Evolutionary conservation across 1,140 invertebrate genomes (phyloP).

Genomic region (Tribolium madens): DNA sequence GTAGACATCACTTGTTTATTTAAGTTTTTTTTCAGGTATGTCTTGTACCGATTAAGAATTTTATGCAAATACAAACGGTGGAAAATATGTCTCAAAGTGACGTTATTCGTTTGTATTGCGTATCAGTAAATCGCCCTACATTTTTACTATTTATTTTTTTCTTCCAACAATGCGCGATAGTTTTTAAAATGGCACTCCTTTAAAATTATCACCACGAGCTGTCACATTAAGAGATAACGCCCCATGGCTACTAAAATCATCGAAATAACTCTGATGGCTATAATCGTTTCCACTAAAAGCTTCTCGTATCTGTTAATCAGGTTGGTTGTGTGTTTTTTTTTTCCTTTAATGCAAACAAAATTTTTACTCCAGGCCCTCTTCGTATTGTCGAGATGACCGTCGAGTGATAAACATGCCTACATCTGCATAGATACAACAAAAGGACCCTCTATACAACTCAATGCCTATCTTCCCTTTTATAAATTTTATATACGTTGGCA

Average conservation of each 20-base stretch:
- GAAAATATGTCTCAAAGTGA: slow-evolving; percentile 24
- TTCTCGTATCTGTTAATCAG: slow-evolving; percentile 14
- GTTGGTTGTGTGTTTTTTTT: neutral
- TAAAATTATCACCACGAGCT: slow-evolving; percentile 8
- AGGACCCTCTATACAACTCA: slow-evolving; percentile 20
- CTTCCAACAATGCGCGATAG: slow-evolving; percentile 5
- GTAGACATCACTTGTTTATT: slow-evolving; percentile 33
- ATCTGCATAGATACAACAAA: slow-evolving; percentile 28
- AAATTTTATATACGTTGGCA: slow-evolving; percentile 19
- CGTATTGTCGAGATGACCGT: slow-evolving; percentile 10
- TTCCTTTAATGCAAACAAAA: slow-evolving; percentile 21
- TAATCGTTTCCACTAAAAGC: slow-evolving; percentile 26
- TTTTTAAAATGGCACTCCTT: slow-evolving; percentile 10
- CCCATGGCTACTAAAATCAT: slow-evolving; percentile 14
- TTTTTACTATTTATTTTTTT: slow-evolving; percentile 27
- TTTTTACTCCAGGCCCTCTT: slow-evolving; percentile 7
- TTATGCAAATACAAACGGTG: slow-evolving; percentile 21
- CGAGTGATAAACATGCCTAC: slow-evolving; percentile 29
- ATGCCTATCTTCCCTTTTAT: slow-evolving; percentile 30
- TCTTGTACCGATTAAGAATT: slow-evolving; percentile 17
- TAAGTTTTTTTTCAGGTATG: slow-evolving; percentile 30
- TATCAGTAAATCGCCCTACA: slow-evolving; percentile 20
- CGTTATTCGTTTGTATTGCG: slow-evolving; percentile 7
- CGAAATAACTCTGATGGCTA: slow-evolving; percentile 8
- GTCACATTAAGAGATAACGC: slow-evolving; percentile 20